Base-by-base conservation (phyloP, 2,888 invertebrate genomes). In the Laspeyria flexula region DNA sequence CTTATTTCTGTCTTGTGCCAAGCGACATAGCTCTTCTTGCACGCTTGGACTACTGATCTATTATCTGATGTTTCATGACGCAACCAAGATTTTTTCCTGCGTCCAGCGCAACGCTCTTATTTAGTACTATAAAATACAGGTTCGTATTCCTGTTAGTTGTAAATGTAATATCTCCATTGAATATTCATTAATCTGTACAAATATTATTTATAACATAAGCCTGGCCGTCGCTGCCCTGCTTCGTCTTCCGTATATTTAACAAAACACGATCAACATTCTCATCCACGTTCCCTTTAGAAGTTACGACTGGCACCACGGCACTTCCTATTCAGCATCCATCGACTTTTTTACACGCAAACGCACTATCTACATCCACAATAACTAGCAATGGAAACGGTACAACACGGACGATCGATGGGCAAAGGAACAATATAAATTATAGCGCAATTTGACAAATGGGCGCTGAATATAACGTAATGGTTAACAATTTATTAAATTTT, bases 361-460 rank as follows among this genome's bases (percentile, higher is more conserved):
- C 4, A 31, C 7, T 7, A 0, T 11, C 2, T 15, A 12, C 3
- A 15, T 23, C 18, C 23, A 39, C 5, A 3, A 29, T 34, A 40
- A 2, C 12, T 12, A 31, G 30, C 46, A 50, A 48, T 66, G 48
- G 7, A 56, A 11, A 3, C 0, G 1, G 0, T 35, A 31, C 31
- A 41, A 52, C 33, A 7, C 33, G 21, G 18, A 5, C 30, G 39
- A 31, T 34, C 31, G 12, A 40, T 49, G 51, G 27, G 18, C 31
- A 23, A n/a, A 30, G 33, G 11, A 43, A 21, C 40, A 44, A 56
- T 66, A 55, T 61, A 64, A 64, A 66, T 72, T 66, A 63, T 46
- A 49, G 53, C 52, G 50, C 64, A 60, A 73, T 73, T 71, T 73
- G 71, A 73, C 60, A 71, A 68, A 73, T 69, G 56, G 60, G 33